A percentile compares a stretch with the other conserved stretches of the same genome.
Evolutionary conservation across 2,113 vertebrate genomes (phyloP).

Genomic region (Motacilla tschutschensis): DNA sequence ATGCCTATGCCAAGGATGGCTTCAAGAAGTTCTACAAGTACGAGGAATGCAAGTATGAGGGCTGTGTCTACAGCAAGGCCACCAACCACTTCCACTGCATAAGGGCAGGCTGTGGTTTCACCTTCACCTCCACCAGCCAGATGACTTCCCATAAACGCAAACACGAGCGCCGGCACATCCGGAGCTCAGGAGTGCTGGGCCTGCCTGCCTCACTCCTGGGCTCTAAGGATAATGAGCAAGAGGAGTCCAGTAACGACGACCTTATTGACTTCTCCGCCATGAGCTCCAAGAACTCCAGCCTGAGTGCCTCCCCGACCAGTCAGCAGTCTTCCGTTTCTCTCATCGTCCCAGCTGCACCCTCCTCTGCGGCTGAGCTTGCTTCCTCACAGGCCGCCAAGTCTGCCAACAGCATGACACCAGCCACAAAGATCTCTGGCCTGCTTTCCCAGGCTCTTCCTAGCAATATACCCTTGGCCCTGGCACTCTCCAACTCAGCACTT

Average conservation of each 20-base stretch:
- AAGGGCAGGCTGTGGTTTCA: constrained; percentile 95
- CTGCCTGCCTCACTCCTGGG: constrained; percentile 84
- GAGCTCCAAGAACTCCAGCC: constrained; percentile 98
- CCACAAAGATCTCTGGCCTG: constrained; percentile 85
- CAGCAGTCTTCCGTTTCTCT: constrained; percentile 89
- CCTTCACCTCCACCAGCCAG: constrained; percentile 99
- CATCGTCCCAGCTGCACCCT: constrained; percentile 75
- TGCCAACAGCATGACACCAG: constrained; percentile 72
- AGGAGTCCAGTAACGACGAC: constrained; percentile 97
- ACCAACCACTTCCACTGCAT: constrained; percentile 99
- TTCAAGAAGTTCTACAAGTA: constrained; percentile 99
- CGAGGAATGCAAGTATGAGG: constrained; percentile 97
- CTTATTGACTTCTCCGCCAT: constrained; percentile 95
- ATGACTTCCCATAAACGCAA: constrained; percentile 99
- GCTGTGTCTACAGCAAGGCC: constrained; percentile 98
- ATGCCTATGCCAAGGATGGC: constrained; percentile 97
- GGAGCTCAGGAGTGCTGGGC: constrained; percentile 86
- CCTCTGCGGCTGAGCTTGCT: constrained; percentile 72
- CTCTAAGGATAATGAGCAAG: constrained; percentile 89
- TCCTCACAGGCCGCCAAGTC: constrained; percentile 80
- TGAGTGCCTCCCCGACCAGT: constrained; percentile 97
- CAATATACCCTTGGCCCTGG: constrained; percentile 87
- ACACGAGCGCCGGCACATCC: constrained; percentile 94
- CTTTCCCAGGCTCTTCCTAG: constrained; percentile 90
- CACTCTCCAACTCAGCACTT: constrained; percentile 82